phyloP scores from a whole-genome alignment of 2,113 vertebrate genomes.

The Chiloscyllium plagiosum region DNA sequence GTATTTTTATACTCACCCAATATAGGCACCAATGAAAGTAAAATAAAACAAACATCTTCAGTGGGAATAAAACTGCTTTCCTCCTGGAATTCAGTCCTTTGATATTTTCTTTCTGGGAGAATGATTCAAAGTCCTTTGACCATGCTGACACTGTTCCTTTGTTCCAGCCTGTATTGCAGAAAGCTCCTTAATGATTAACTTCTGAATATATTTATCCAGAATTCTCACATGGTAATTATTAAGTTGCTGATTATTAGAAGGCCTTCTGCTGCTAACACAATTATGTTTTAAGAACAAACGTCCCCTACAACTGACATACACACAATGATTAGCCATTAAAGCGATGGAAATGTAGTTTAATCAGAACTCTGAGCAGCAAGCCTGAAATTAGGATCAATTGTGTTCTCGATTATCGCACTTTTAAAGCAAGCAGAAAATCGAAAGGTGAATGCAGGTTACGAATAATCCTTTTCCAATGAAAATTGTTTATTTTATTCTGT shows the following conservation, averaged over 20 bases:
- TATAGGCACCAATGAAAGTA: not conserved
- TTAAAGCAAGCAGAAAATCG: not conserved
- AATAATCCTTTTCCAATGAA: not conserved
- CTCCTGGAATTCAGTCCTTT: not conserved
- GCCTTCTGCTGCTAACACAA: not conserved
- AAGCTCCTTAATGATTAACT: slow-evolving; percentile 8
- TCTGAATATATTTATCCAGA: not conserved
- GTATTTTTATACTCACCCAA: not conserved
- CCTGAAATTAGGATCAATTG: not conserved
- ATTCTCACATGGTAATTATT: not conserved
- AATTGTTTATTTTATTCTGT: not conserved
- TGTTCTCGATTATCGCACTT: not conserved
- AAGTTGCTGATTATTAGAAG: not conserved
- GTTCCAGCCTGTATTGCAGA: not conserved
- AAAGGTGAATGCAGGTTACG: not conserved
- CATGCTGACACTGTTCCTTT: not conserved
- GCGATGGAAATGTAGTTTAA: not conserved
- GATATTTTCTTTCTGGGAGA: not conserved
- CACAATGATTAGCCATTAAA: not conserved
- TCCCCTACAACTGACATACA: too few species aligned
- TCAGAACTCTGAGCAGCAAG: not conserved
- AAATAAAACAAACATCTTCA: not conserved
- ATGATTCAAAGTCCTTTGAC: not conserved
- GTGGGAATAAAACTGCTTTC: not conserved
- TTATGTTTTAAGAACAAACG: not conserved